Percentiles rank a stretch among this genome's conserved stretches.
These are phyloP conservation scores for Scaptomyza caliginosa DNA, from an alignment of 2,888 invertebrate species.

Conservation along the genomic window DNA sequence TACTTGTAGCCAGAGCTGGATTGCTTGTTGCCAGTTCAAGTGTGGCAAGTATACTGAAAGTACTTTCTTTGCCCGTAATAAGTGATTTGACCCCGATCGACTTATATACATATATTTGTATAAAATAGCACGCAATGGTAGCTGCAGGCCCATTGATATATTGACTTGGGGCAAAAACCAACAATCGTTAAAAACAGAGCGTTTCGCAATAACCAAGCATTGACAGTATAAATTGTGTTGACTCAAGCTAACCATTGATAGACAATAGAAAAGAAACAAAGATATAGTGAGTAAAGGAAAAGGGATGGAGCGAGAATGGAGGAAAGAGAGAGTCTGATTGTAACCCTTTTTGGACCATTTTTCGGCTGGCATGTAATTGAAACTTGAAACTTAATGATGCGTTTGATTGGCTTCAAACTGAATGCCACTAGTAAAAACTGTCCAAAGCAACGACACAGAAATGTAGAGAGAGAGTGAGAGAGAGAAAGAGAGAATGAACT, in stretches of 20 bases:
- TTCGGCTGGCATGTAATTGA: constrained; percentile 20
- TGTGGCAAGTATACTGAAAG: not conserved
- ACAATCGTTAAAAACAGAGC: constrained; percentile 16
- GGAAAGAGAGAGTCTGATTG: not conserved
- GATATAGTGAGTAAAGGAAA: not conserved
- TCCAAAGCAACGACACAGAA: not conserved
- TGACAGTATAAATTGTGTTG: constrained; percentile 45
- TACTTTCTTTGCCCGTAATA: not conserved
- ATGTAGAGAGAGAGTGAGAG: not conserved
- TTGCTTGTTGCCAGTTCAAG: constrained; percentile 6
- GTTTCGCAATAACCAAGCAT: constrained; percentile 18
- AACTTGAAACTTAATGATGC: constrained; percentile 46
- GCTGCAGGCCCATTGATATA: constrained; percentile 33
- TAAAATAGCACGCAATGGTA: constrained; percentile 17
- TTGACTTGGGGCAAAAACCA: constrained; percentile 32
- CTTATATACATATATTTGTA: not conserved
- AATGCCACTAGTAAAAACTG: constrained; percentile 25
- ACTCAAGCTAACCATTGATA: constrained; percentile 18
- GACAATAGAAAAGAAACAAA: not conserved
- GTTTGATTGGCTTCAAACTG: constrained; percentile 34
- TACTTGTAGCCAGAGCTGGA: not conserved
- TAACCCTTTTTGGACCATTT: constrained; percentile 9
- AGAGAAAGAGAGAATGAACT: not conserved
- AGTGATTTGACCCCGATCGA: constrained; percentile 1
- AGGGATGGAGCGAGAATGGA: not conserved